These are phyloP conservation scores for Strix aluco DNA, from an alignment of 2,113 vertebrate species.

Conservation along the genomic window DNA sequence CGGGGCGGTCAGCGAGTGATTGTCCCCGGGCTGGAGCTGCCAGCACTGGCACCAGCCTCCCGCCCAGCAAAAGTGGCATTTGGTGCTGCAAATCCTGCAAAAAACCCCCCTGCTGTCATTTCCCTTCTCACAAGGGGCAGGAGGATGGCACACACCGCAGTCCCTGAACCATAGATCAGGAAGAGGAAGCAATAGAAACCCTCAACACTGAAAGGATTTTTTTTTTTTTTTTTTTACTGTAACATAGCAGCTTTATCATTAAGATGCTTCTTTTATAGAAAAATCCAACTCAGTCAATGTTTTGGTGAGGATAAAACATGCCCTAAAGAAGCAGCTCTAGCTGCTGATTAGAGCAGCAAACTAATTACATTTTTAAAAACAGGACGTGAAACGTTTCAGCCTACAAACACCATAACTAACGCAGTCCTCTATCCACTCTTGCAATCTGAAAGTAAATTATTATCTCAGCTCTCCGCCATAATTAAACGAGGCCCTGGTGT, in stretches of 20 bases:
- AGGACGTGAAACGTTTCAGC: not conserved
- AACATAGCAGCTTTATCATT: not conserved
- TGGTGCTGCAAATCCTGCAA: not conserved
- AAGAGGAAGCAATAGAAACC: not conserved
- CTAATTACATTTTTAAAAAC: not conserved
- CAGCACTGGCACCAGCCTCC: not conserved
- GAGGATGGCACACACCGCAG: rapidly evolving
- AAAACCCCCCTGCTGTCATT: not conserved
- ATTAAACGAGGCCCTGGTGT: not conserved
- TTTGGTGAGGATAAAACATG: not conserved
- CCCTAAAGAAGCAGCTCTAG: not conserved
- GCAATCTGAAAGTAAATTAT: not conserved
- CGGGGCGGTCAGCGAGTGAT: not conserved
- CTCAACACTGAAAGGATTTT: rapidly evolving
- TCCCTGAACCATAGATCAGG: not conserved
- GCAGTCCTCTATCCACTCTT: not conserved
- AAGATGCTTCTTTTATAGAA: not conserved
- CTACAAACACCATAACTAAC: not conserved
- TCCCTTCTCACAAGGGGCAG: not conserved
- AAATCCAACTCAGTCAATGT: not conserved
- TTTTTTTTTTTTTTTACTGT: not conserved
- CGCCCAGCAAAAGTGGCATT: not conserved
- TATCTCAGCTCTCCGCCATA: not conserved
- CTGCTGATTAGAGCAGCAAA: not conserved
- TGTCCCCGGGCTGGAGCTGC: rapidly evolving